Conservation (phyloP, 2,888 invertebrate genomes). For the Scrobipalpa atriplicella region DNA sequence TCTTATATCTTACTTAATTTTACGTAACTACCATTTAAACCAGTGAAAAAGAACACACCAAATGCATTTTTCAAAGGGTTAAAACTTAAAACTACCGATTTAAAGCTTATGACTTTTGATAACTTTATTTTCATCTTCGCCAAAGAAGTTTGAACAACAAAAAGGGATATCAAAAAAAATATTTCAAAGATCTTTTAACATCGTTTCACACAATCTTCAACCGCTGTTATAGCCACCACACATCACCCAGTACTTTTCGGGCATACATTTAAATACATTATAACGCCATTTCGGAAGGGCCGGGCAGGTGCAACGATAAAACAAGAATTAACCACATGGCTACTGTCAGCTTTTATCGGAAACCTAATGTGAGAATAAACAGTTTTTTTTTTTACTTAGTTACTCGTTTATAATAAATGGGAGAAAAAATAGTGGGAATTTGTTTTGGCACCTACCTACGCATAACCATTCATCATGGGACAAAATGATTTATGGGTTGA, state of each 20-base stretch:
- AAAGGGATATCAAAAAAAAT: too few relatives aligned
- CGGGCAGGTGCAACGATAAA: conserved; percentile 66
- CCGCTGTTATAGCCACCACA: conserved; percentile 44
- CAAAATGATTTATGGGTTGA: too few relatives aligned
- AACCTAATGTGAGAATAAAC: conserved; percentile 29
- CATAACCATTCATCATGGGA: background rate
- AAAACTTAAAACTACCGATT: too few relatives aligned
- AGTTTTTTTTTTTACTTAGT: conserved; percentile 18
- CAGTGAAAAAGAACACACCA: too few relatives aligned
- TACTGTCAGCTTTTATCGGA: conserved; percentile 55
- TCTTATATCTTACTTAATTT: too few relatives aligned
- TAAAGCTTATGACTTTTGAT: too few relatives aligned
- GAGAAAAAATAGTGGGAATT: conserved; percentile 9
- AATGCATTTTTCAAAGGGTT: too few relatives aligned
- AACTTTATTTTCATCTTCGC: too few relatives aligned
- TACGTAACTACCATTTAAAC: too few relatives aligned
- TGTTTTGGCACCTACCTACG: conserved; percentile 7
- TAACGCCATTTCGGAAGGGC: conserved; percentile 58
- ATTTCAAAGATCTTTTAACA: too few relatives aligned
- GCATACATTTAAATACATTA: conserved; percentile 77
- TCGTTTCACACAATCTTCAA: background rate
- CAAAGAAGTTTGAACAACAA: too few relatives aligned
- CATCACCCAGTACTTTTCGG: conserved; percentile 51
- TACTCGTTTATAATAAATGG: background rate
- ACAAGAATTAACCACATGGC: conserved; percentile 56